A percentile compares a stretch with the other conserved stretches of the same genome.
Conservation (phyloP, 2,888 invertebrate genomes). For the Hololepta plana region DNA sequence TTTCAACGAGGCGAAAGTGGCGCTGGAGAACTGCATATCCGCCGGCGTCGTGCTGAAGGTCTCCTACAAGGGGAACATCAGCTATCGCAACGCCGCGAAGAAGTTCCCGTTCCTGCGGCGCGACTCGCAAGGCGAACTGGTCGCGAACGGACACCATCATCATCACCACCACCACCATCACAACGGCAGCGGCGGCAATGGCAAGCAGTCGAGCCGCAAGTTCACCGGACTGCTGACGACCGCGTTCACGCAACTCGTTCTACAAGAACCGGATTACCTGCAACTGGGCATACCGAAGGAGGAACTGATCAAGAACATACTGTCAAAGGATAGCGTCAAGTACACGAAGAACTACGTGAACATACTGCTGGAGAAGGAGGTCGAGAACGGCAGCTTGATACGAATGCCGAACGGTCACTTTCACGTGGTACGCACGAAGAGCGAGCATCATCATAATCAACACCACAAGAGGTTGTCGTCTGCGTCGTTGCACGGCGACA, state of each 20-base stretch:
- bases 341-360: conserved; percentile 44
- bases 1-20: conserved; percentile 47
- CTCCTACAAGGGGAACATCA: conserved; percentile 71
- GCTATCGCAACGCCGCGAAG: conserved; percentile 68
- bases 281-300: conserved; percentile 53
- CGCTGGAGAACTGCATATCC: conserved; percentile 56
- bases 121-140: conserved; percentile 9
- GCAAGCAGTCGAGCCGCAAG: conserved; percentile 17
- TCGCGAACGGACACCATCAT: neutral
- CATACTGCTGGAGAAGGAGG: conserved; percentile 48
- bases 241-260: conserved; percentile 51
- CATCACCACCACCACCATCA: conserved; percentile 11
- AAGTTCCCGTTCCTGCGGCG: conserved; percentile 32
- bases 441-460: conserved; percentile 9
- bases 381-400: conserved; percentile 46
- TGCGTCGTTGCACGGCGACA: neutral
- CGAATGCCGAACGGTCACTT: conserved; percentile 50
- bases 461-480: conserved; percentile 4
- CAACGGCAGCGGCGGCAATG: conserved; percentile 3
- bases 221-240: conserved; percentile 38
- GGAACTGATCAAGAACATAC: conserved; percentile 44
- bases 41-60: conserved; percentile 63
- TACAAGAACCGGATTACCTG: conserved; percentile 51
- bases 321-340: conserved; percentile 41
- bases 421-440: conserved; percentile 39